phyloP scores from a whole-genome alignment of 2,797 vertebrate genomes.

The Paratrypauchen microcephalus region DNA sequence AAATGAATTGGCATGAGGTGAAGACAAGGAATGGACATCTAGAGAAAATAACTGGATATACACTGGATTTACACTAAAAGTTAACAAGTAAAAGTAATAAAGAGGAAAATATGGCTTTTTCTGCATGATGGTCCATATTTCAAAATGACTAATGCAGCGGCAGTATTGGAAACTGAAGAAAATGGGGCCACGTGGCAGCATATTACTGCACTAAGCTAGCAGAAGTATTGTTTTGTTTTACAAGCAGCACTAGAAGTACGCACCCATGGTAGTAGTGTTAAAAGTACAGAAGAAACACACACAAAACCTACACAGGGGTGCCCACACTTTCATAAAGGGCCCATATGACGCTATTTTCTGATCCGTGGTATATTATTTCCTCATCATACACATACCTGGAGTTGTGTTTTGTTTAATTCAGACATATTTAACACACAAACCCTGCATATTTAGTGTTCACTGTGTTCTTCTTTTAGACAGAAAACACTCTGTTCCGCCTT shows the following conservation, averaged over 20 bases:
- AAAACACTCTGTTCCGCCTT: too few relatives aligned
- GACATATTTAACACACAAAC: too few relatives aligned
- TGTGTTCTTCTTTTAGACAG: too few relatives aligned
- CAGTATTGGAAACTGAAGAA: not conserved
- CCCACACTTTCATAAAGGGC: too few relatives aligned
- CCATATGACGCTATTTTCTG: too few relatives aligned
- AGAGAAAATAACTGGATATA: not conserved
- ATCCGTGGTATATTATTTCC: too few relatives aligned
- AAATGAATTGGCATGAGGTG: slow-evolving; percentile 4
- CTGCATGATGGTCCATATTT: not conserved
- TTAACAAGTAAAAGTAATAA: not conserved
- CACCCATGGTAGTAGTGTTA: not conserved
- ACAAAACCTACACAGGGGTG: too few relatives aligned
- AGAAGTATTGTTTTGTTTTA: not conserved
- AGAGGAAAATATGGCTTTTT: not conserved
- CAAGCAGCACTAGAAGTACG: not conserved
- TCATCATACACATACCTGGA: too few relatives aligned
- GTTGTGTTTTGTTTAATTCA: too few relatives aligned
- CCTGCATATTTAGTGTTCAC: too few relatives aligned
- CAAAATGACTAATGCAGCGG: not conserved
- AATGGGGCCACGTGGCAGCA: not conserved
- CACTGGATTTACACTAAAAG: not conserved
- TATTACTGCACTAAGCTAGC: not conserved
- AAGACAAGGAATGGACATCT: slow-evolving; percentile 7
- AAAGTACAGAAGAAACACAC: not conserved